A percentile compares a stretch with the other conserved stretches of the same genome.
Evolutionary conservation across 2,888 invertebrate species (phyloP).

Genomic region (Drosophila hamatofila): DNA sequence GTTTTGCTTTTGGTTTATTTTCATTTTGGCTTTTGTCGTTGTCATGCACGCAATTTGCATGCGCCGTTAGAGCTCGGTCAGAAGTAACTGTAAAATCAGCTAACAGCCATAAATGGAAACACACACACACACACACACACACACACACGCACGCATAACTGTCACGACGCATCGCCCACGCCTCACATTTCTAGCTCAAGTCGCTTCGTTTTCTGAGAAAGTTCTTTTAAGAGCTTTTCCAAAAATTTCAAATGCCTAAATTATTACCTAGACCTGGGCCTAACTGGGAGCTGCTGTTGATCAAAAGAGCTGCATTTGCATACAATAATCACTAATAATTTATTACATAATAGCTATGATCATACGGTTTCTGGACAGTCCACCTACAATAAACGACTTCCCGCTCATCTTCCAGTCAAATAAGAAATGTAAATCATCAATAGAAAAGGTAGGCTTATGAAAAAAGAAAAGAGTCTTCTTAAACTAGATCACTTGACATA

Average conservation of each 20-base stretch:
- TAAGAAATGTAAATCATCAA: neutral
- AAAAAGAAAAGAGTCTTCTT: no score
- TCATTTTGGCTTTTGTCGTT: slow-evolving; percentile 39
- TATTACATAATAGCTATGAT: slow-evolving; percentile 5
- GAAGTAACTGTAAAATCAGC: slow-evolving; percentile 49
- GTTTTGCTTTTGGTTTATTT: slow-evolving; percentile 3
- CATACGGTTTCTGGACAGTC: neutral
- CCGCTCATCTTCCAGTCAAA: neutral
- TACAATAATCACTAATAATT: slow-evolving; percentile 1
- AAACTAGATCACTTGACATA: neutral
- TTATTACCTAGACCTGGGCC: neutral
- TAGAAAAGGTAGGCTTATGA: neutral
- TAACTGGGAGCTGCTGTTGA: no score
- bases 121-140: slow-evolving; percentile 7
- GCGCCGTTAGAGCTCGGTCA: slow-evolving; percentile 40
- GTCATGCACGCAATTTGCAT: slow-evolving; percentile 71
- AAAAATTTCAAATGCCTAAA: neutral
- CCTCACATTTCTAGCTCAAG: slow-evolving; percentile 13
- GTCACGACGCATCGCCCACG: slow-evolving; percentile 48
- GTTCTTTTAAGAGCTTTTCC: slow-evolving; percentile 21
- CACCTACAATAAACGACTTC: slow-evolving; percentile 3
- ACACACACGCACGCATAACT: slow-evolving; percentile 10
- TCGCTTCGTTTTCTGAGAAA: slow-evolving; percentile 10
- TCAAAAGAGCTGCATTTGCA: slow-evolving; percentile 3
- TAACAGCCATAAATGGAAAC: slow-evolving; percentile 38